Evolutionary conservation across 2,113 vertebrate species (phyloP).

Genomic region (Bubalus kerabau): DNA sequence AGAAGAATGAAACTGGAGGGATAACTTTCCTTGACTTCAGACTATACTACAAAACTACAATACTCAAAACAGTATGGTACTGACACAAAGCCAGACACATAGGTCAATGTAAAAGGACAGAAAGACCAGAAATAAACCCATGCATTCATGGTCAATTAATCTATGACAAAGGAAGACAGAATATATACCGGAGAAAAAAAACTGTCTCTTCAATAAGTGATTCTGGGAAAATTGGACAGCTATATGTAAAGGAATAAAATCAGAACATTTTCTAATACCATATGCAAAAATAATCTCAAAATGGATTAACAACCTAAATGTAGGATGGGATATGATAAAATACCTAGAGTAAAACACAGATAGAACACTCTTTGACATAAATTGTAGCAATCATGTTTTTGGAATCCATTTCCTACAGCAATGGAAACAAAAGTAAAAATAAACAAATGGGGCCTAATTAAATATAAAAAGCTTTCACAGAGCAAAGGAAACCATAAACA

Average conservation of each 20-base stretch:
- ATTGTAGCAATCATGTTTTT: neutral
- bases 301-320: neutral
- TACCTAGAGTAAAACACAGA: neutral
- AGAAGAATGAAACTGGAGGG: neutral
- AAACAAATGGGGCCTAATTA: neutral
- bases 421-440: neutral
- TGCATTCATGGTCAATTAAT: neutral
- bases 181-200: neutral
- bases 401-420: neutral
- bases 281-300: neutral
- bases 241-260: neutral
- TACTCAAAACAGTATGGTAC: neutral
- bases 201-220: neutral
- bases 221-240: neutral
- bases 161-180: neutral
- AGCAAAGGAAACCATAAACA: neutral
- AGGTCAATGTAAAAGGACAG: neutral
- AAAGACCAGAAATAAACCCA: neutral
- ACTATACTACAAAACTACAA: neutral
- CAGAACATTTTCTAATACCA: neutral
- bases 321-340: neutral
- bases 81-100: neutral
- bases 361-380: neutral
- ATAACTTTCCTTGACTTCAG: neutral
- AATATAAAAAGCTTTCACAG: neutral